Evolutionary conservation across 2,797 vertebrate species (phyloP), one percentile per base, ranked within the genome.

Genomic region (Arrhamphus sclerolepis): DNA sequence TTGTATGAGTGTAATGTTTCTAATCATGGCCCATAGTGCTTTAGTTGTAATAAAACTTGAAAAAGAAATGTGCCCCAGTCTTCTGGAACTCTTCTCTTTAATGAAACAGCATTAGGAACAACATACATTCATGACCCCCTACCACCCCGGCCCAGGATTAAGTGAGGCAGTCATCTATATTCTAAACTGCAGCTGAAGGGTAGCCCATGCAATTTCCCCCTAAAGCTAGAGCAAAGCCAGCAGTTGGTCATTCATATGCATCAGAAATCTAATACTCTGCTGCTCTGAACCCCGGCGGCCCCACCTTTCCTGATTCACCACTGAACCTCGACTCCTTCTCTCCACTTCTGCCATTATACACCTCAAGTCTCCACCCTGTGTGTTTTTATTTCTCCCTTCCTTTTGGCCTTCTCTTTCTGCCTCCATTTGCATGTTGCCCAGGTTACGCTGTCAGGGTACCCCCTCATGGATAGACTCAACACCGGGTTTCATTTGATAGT

Each of bases 181-280:
- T 88, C 83, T 82, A 84, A 90, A 90, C 87, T 88, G 81, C 83
- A 81, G 87, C 87, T 90, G 85, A 84, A 83, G 81, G 84, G 81
- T 78, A 84, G 75, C 55, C 76, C 72, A 75, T 89, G 85, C 82
- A 87, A 88, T 90, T 91, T 86, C 89, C 82, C 83, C 84, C 77
- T 74, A 62, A 82, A 87, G 82, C 88, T 75, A 75, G 84, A 86
- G 81, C 80, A 50, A 81, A 89, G 75, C 77, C 88, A 90, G 89
- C 88, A 87, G 91, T 90, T 85, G 80, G 86, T 89, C 87, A 92
- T 93, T 93, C 89, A 91, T 90, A 92, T 92, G 90, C 85, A 91
- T 91, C 85, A 92, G 91, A 92, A 93, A 93, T 90, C 90, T 91
- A 93, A 94, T 91, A 91, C 91, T 81, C 78, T 68, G 80, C 84